Percentiles rank a stretch among this genome's conserved stretches.
Evolutionary conservation across 2,888 invertebrate genomes (phyloP).

Genomic region (Eupithecia subumbrata): DNA sequence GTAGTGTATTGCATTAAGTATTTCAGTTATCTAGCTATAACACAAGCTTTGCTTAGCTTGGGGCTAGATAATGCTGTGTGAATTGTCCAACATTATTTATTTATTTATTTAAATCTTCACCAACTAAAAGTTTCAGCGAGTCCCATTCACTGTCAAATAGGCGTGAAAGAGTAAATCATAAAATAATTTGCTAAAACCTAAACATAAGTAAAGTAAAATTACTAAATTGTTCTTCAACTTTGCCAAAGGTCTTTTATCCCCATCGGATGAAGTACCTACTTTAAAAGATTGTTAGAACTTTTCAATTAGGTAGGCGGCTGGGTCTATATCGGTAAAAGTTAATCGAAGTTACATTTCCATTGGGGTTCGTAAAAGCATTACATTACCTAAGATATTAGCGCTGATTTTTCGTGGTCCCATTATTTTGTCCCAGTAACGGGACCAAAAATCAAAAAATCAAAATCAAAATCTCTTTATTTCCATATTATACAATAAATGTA

Average conservation of each 20-base stretch:
- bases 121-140: not conserved
- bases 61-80: too few relatives aligned
- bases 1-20: too few relatives aligned
- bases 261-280: conserved; percentile 29
- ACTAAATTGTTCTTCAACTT: conserved; percentile 41
- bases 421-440: too few relatives aligned
- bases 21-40: too few relatives aligned
- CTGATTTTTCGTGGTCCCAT: too few relatives aligned
- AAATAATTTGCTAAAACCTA: not conserved
- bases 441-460: too few relatives aligned
- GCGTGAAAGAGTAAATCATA: not conserved
- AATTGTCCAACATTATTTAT: too few relatives aligned
- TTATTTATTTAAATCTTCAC: too few relatives aligned
- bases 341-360: conserved; percentile 54
- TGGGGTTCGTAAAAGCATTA: conserved; percentile 39
- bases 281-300: conserved; percentile 57
- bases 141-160: not conserved
- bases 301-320: conserved; percentile 65
- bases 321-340: conserved; percentile 60
- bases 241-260: conserved; percentile 37
- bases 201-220: conserved; percentile 32
- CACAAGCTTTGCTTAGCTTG: too few relatives aligned
- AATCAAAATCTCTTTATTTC: too few relatives aligned
- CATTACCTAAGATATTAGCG: not conserved
- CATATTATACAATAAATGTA: too few relatives aligned